Percentiles rank a stretch among this genome's conserved stretches.
These are phyloP conservation scores for Sinocyclocheilus maitianheensis DNA, from an alignment of 2,113 vertebrate genomes.

Conservation along the genomic window DNA sequence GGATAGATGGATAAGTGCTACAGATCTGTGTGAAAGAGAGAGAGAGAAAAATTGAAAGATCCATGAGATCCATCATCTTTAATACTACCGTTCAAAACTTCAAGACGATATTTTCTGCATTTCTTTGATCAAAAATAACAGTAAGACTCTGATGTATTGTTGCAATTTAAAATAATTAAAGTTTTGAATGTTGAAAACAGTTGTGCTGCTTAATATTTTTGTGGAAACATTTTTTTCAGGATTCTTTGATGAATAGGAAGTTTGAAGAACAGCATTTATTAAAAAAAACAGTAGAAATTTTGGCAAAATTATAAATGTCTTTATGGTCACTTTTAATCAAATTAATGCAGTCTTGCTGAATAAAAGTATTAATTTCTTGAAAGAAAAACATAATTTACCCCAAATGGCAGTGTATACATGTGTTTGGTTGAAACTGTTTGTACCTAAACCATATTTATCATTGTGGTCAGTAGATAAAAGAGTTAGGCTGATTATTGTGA, in stretches of 20 bases:
- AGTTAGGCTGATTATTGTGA: not conserved
- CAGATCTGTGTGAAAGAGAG: constrained; percentile 71
- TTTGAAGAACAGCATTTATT: no score
- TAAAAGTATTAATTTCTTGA: not conserved
- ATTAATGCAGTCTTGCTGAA: not conserved
- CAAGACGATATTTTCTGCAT: no score
- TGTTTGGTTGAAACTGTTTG: not conserved
- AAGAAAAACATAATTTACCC: no score
- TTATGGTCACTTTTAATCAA: not conserved
- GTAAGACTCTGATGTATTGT: no score
- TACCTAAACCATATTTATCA: not conserved
- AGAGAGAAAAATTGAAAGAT: not conserved
- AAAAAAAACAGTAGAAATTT: no score
- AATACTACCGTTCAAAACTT: not conserved
- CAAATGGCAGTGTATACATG: not conserved
- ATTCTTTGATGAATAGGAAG: no score
- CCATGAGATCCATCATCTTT: not conserved
- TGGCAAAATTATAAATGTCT: no score
- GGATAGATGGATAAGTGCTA: constrained; percentile 76
- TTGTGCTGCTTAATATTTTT: not conserved
- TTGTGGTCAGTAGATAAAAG: not conserved
- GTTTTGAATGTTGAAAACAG: not conserved
- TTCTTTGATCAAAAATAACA: no score
- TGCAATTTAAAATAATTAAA: not conserved
- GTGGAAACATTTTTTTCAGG: no score